phyloP scores from a whole-genome alignment of 2,888 invertebrate species.

The Lacanobia oleracea region DNA sequence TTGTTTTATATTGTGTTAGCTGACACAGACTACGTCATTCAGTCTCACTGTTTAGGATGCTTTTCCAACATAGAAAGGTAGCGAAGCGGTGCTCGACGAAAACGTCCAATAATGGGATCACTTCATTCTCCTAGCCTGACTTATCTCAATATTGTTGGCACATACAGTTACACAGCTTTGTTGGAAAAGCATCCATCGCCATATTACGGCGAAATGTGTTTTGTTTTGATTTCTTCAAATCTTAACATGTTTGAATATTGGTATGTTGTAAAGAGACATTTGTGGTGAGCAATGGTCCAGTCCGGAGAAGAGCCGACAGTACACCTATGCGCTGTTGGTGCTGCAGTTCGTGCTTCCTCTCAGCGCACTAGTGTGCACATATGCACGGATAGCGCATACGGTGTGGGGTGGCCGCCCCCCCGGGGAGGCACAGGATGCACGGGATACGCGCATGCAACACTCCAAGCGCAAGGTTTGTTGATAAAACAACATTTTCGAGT shows the following conservation, averaged over 20 bases:
- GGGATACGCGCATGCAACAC: slow-evolving; percentile 95
- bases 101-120: too few species aligned
- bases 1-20: neutral
- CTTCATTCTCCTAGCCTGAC: too few species aligned
- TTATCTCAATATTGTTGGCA: too few species aligned
- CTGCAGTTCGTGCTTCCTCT: slow-evolving; percentile 96
- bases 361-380: slow-evolving; percentile 95
- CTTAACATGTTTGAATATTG: neutral
- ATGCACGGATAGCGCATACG: slow-evolving; percentile 95
- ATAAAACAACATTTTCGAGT: neutral
- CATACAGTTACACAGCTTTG: neutral
- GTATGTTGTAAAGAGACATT: slow-evolving; percentile 90
- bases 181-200: neutral
- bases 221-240: neutral
- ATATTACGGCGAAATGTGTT: neutral
- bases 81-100: too few species aligned
- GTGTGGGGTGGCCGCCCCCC: slow-evolving; percentile 97
- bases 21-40: too few species aligned
- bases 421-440: slow-evolving; percentile 95
- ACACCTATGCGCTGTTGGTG: slow-evolving; percentile 94
- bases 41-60: too few species aligned
- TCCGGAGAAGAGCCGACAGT: slow-evolving; percentile 92
- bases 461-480: slow-evolving; percentile 95
- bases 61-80: too few species aligned
- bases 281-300: slow-evolving; percentile 94